Evolutionary conservation across 2,113 vertebrate genomes (phyloP).

Genomic region (Hymenochirus boettgeri): DNA sequence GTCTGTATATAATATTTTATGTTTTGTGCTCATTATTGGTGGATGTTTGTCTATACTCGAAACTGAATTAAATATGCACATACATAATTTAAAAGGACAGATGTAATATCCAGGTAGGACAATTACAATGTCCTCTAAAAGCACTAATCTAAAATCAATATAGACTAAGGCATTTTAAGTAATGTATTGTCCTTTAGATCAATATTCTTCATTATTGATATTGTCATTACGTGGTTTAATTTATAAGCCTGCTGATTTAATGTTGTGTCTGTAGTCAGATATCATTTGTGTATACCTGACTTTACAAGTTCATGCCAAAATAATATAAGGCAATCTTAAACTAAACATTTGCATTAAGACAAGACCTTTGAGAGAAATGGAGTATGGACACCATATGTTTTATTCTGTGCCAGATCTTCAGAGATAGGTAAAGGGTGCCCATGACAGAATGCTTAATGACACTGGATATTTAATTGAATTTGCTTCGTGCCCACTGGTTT

Average conservation of each 20-base stretch:
- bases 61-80: too few species aligned
- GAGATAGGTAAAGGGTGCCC: neutral
- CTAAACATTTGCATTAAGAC: neutral
- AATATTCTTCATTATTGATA: slow-evolving; percentile 29
- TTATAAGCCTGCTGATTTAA: slow-evolving; percentile 19
- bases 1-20: too few species aligned
- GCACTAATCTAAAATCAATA: slow-evolving; percentile 33
- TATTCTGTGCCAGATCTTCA: slow-evolving; percentile 18
- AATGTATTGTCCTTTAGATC: slow-evolving; percentile 33
- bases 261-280: slow-evolving; percentile 1
- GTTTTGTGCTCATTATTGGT: too few species aligned
- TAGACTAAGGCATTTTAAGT: slow-evolving; percentile 22
- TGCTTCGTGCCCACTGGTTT: neutral
- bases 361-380: slow-evolving; percentile 5
- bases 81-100: neutral
- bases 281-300: slow-evolving; percentile 5
- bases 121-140: slow-evolving; percentile 21
- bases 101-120: neutral
- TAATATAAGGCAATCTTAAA: neutral
- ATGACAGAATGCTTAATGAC: slow-evolving; percentile 10
- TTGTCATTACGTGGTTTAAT: slow-evolving; percentile 30
- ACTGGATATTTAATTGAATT: slow-evolving; percentile 25
- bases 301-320: neutral
- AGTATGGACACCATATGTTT: slow-evolving; percentile 12
- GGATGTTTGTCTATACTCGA: too few species aligned